Evolutionary conservation across 1,140 invertebrate species (phyloP), one percentile per base, ranked within the genome.

Genomic region (Apis dorsata): DNA sequence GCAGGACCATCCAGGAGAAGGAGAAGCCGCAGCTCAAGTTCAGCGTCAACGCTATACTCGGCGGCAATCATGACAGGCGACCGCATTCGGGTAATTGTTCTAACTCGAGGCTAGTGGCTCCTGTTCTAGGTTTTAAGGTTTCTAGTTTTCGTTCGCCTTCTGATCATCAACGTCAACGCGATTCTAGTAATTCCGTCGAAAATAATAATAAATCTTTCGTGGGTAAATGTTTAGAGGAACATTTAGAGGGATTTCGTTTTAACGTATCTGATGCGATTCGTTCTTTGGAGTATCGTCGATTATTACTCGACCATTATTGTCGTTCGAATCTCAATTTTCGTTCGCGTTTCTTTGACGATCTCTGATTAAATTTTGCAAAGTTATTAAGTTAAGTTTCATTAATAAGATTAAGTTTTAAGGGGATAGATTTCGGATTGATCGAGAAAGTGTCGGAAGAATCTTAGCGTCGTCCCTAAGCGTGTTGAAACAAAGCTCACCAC

Each of bases 41-140:
- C 93, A 98, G 98, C 95, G 97, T 98, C 77, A 98, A 96, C 94
- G 97, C 97, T 21, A 98, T 98, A 87, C 94, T 98, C 65, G 97
- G 97, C n/a, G 95, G 93, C 69, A 94, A 95, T 91, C 94, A 95
- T 80, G 91, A 93, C 60, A 92, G 92, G 84, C 89, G 93, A 79
- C 91, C 92, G 49, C 93, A 93, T 91, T 86, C 91, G 79, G 94
- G 94, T 94, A 93, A 91, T 88, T 90, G 66, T 73, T 79, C 63
- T 73, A 69, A 79, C 76, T 60, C 28, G 5, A 49, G 34, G 1
- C 8, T 77, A 66, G 55, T 49, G 15, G 34, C 44, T 24, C 24
- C 24, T n/a, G 24, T 24, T 7, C 49, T 51, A 17, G 44, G 19
- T 28, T 65, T 24, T 28, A 76, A 60, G 53, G 12, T 21, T 4